Percentiles rank a stretch among this genome's conserved stretches.
phyloP scores from a whole-genome alignment of 2,888 invertebrate species.

The Dendrolimus pini region DNA sequence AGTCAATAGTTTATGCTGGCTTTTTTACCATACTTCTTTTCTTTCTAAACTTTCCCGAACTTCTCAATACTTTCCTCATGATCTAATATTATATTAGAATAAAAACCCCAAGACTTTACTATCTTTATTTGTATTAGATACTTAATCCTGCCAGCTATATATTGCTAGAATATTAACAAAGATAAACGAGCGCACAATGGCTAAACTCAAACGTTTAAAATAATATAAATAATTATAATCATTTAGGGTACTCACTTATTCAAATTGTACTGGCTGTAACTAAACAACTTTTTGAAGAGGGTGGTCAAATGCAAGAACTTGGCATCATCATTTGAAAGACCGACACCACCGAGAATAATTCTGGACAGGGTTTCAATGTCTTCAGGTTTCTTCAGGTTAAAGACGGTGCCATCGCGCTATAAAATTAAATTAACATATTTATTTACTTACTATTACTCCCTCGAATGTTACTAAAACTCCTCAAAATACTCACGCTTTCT shows the following conservation, averaged over 20 bases:
- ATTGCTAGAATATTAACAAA: too few species aligned
- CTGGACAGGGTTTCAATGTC: constrained; percentile 81
- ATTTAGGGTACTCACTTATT: constrained; percentile 45
- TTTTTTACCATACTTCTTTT: too few species aligned
- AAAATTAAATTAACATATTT: constrained; percentile 8
- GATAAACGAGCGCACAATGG: neutral
- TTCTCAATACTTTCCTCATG: too few species aligned
- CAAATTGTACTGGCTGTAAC: constrained; percentile 52
- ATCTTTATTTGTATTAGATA: too few species aligned
- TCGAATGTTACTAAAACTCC: neutral
- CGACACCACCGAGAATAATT: constrained; percentile 79
- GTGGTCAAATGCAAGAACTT: constrained; percentile 62
- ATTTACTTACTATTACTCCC: neutral
- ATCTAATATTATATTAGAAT: too few species aligned
- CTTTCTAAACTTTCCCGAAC: too few species aligned
- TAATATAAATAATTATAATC: neutral
- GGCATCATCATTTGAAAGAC: constrained; percentile 71
- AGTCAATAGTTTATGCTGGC: too few species aligned
- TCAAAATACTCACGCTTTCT: constrained; percentile 42
- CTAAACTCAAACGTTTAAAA: neutral
- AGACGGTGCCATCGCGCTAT: constrained; percentile 73
- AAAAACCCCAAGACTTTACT: too few species aligned
- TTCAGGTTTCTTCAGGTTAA: constrained; percentile 79
- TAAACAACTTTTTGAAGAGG: constrained; percentile 49
- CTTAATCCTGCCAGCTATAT: too few species aligned